Conservation (phyloP, 2,797 vertebrate species). For the Galago senegalensis region DNA sequence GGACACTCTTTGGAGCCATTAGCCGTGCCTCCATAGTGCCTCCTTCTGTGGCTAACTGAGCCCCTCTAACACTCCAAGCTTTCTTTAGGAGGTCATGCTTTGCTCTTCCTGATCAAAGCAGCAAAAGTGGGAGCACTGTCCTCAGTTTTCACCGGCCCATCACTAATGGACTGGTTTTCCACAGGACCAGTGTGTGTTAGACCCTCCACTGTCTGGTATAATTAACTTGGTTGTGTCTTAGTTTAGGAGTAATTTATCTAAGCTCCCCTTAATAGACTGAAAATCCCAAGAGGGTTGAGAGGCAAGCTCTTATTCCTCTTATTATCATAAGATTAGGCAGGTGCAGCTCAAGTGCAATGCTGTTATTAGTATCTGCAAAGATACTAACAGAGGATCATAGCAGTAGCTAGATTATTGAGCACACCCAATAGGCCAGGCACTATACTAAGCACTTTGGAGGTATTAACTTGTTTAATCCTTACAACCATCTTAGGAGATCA, state of each 20-base stretch:
- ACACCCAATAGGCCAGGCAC: rapidly evolving
- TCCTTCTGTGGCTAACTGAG: neutral
- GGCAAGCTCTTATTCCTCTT: neutral
- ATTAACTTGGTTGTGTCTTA: neutral
- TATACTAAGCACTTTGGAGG: rapidly evolving
- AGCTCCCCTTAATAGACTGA: neutral
- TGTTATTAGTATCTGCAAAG: neutral
- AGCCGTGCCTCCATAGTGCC: rapidly evolving
- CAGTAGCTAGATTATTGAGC: neutral
- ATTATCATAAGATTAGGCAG: neutral
- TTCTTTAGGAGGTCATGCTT: neutral
- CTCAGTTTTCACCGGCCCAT: neutral
- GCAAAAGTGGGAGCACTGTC: neutral
- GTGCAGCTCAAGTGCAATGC: neutral
- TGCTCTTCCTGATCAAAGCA: neutral
- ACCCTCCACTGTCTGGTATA: neutral
- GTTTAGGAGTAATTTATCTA: neutral
- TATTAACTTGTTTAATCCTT: neutral
- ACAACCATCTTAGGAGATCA: neutral
- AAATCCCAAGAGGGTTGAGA: neutral
- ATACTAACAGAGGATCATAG: neutral
- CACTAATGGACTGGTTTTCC: neutral
- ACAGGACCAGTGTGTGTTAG: neutral
- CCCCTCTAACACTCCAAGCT: neutral
- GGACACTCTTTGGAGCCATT: too few species aligned